Evolutionary conservation across 2,888 invertebrate genomes (phyloP).

Genomic region (Cryptocephalus moraei): DNA sequence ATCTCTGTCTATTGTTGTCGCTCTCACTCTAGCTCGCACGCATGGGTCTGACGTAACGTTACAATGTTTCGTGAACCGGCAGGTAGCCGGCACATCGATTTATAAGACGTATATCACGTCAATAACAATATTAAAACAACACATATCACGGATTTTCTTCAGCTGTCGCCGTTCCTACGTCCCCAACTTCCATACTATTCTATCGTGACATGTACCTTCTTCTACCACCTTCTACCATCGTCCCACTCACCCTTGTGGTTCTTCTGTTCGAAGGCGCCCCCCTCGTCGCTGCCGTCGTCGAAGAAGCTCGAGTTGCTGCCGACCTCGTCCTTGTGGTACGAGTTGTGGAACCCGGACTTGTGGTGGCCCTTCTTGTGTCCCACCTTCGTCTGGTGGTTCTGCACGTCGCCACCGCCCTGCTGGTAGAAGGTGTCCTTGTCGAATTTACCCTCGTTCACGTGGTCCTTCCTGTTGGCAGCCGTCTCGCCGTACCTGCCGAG

Average conservation of each 20-base stretch:
- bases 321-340: constrained; percentile 60
- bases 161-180: too few species aligned
- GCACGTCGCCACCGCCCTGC: constrained; percentile 23
- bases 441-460: constrained; percentile 26
- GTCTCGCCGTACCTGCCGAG: constrained; percentile 27
- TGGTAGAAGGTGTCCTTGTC: constrained; percentile 28
- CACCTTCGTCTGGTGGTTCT: constrained; percentile 26
- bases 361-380: constrained; percentile 59
- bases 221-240: background rate
- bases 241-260: constrained; percentile 23
- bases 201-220: too few species aligned
- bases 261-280: constrained; percentile 31
- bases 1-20: too few species aligned
- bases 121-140: too few species aligned
- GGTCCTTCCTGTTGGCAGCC: constrained; percentile 25
- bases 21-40: too few species aligned
- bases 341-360: constrained; percentile 57
- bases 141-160: too few species aligned
- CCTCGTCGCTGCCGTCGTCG: constrained; percentile 48
- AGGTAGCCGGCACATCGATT: too few species aligned
- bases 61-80: too few species aligned
- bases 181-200: too few species aligned
- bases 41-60: too few species aligned
- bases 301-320: constrained; percentile 59
- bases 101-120: too few species aligned